A percentile compares a stretch with the other conserved stretches of the same genome.
Conservation (phyloP, 2,797 vertebrate genomes). For the Dendrocincla fuliginosa region DNA sequence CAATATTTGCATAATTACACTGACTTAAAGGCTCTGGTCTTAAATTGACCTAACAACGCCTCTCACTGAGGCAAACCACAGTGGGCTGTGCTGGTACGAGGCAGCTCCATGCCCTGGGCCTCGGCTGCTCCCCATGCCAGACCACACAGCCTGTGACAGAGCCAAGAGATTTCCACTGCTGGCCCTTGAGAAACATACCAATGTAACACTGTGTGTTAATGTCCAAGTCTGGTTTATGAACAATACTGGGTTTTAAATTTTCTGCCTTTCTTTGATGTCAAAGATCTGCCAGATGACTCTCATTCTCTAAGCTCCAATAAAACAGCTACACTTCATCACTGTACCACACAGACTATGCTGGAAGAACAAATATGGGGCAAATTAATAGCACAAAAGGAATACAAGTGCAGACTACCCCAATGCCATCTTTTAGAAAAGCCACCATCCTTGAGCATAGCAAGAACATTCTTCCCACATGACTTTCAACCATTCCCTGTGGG, state of each 20-base stretch:
- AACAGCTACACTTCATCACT: background rate
- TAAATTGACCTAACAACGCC: conserved; percentile 42
- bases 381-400: background rate
- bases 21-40: conserved; percentile 60
- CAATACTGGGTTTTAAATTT: background rate
- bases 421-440: background rate
- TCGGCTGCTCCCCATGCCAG: fast-evolving
- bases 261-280: background rate
- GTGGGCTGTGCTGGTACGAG: background rate
- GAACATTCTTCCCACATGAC: background rate
- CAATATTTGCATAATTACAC: conserved; percentile 67
- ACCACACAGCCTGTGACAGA: background rate
- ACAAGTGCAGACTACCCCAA: background rate
- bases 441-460: background rate
- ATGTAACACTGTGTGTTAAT: background rate
- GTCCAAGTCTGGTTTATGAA: no score
- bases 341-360: background rate
- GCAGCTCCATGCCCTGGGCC: background rate
- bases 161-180: background rate
- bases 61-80: background rate
- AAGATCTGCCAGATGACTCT: background rate
- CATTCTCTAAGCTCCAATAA: no score
- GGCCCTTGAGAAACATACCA: background rate
- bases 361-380: background rate
- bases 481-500: background rate